Evolutionary conservation across 1,140 invertebrate genomes (phyloP).

Genomic region (Atta colombica): DNA sequence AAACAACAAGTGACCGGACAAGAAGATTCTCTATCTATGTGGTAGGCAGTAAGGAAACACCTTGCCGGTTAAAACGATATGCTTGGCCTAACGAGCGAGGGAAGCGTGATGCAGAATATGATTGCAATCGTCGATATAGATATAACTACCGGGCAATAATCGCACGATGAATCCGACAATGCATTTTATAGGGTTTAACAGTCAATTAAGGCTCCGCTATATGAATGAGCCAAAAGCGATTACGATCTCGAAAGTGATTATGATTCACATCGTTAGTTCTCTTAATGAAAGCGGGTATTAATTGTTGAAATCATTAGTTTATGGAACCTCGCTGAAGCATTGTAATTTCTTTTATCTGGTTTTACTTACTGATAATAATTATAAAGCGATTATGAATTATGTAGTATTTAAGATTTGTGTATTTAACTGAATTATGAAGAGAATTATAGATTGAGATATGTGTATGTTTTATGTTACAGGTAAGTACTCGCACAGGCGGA

Average conservation of each 20-base stretch:
- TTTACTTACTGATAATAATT: neutral
- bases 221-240: constrained; percentile 26
- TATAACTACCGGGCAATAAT: constrained; percentile 69
- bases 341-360: neutral
- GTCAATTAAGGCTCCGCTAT: constrained; percentile 49
- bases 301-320: constrained; percentile 33
- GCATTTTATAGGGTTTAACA: constrained; percentile 39
- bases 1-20: constrained; percentile 85
- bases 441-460: neutral
- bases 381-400: constrained; percentile 13
- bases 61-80: constrained; percentile 82
- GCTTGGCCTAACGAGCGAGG: constrained; percentile 80
- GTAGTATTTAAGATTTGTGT: neutral
- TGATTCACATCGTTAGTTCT: constrained; percentile 27
- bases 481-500: constrained; percentile 39
- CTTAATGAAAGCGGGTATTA: constrained; percentile 16
- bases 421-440: constrained; percentile 22
- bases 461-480: constrained; percentile 64
- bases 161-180: constrained; percentile 62
- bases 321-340: neutral
- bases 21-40: constrained; percentile 83
- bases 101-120: constrained; percentile 68
- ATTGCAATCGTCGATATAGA: constrained; percentile 76
- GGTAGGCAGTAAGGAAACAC: constrained; percentile 82
- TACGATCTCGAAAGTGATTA: constrained; percentile 43